Base-by-base conservation (phyloP, 2,797 vertebrate genomes). In the Coreius guichenoti region DNA sequence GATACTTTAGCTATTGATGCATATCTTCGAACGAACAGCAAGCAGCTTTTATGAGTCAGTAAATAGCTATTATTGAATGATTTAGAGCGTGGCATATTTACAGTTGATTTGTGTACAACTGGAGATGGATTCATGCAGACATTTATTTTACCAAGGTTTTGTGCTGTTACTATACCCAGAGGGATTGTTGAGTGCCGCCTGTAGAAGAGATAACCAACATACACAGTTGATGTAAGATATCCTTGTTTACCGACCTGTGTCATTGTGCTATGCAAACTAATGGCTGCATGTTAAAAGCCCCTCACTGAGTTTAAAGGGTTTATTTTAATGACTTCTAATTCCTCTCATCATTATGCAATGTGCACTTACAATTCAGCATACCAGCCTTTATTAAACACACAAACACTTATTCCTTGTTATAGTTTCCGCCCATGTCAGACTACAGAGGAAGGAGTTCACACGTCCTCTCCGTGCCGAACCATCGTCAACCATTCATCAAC, bases 291-390 rank as follows among this genome's bases (percentile, higher is more conserved):
- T 93, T 92, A 91, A 90, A 87, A 89, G 90, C 90, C 88, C 90
- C 89, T 92, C 92, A 89, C 92, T 86, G 90, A 91, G 91, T 93
- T 90, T 90, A 92, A 90, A 88, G 90, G 88, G 90, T 89, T 93
- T 76, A 16, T 31, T 54, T 77, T 43, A 75, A 77, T 77, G 61
- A 84, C 82, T 54, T 78, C n/a, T 78, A 78, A 84, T 69, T 68
- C 49, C 74, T 56, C 49, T 33, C 33, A 67, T 76, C 23, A 39
- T 16, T 65, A 76, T 67, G 63, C 29, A 5, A 65, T n/a, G 8
- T 12, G 19, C 74, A 33, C n/a, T 84, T 14, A 58, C 36, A 69
- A 23, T 70, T 84, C 47, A 69, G 26, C 72, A 83, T 33, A 26
- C 19, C 26, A 83, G 70, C 26, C 56, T 83, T 83, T 63, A 75